Evolutionary conservation across 1,140 invertebrate genomes (phyloP).

Genomic region (Gryllus bimaculatus): DNA sequence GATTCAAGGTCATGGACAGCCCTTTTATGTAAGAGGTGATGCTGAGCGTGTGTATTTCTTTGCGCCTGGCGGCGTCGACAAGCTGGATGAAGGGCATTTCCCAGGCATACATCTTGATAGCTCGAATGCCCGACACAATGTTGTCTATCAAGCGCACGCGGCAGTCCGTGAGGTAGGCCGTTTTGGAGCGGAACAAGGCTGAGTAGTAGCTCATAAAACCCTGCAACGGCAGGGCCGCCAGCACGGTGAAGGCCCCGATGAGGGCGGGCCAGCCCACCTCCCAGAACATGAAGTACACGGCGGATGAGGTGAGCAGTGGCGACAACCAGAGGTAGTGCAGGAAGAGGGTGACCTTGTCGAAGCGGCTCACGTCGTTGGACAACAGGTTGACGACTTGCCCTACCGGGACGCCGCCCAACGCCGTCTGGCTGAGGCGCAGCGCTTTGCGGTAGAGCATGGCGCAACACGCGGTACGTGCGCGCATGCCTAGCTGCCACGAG

Average conservation of each 20-base stretch:
- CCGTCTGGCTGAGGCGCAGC: conserved; percentile 48
- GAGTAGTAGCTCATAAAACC: background rate
- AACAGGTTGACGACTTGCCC: conserved; percentile 79
- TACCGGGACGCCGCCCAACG: conserved; percentile 63
- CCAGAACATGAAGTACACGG: background rate
- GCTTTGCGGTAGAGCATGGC: conserved; percentile 29
- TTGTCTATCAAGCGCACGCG: background rate
- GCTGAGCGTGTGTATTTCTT: background rate
- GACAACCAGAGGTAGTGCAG: conserved; percentile 4
- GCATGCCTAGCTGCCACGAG: background rate
- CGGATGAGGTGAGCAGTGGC: background rate
- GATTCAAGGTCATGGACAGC: conserved; percentile 55
- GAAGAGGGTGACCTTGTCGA: conserved; percentile 40
- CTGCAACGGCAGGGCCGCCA: background rate
- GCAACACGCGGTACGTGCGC: background rate
- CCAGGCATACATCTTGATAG: background rate
- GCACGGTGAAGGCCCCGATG: background rate
- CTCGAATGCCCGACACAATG: background rate
- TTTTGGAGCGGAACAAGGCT: background rate
- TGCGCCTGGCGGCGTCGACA: background rate
- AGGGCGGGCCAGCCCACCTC: background rate
- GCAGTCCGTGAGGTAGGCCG: background rate
- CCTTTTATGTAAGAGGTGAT: conserved; percentile 56
- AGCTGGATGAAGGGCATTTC: background rate
- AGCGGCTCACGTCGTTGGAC: conserved; percentile 64